Percentiles rank a stretch among this genome's conserved stretches.
Evolutionary conservation across 1,140 invertebrate species (phyloP).

Genomic region (Drosophila sp.): DNA sequence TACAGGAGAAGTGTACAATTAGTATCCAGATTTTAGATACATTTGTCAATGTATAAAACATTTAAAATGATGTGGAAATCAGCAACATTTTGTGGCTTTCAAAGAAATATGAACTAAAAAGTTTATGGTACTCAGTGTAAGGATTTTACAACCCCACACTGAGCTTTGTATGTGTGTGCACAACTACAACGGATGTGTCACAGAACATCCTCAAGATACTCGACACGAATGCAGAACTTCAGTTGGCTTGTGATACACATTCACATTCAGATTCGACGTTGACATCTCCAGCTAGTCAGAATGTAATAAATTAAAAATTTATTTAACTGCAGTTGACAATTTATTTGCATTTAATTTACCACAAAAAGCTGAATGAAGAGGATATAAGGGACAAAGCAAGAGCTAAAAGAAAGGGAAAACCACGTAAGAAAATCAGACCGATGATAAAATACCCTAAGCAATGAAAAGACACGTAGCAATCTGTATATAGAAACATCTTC

Average conservation of each 20-base stretch:
- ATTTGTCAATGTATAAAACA: too few species aligned
- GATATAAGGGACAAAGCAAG: not conserved
- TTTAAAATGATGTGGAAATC: too few species aligned
- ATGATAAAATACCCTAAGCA: too few species aligned
- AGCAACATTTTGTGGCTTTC: not conserved
- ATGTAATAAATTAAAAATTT: conserved; percentile 79
- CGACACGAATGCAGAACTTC: conserved; percentile 15
- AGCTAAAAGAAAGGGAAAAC: conserved; percentile 24
- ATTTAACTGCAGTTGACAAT: conserved; percentile 81
- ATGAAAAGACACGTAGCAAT: too few species aligned
- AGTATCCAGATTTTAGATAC: too few species aligned
- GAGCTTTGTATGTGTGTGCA: not conserved
- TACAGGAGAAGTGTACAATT: too few species aligned
- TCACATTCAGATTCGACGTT: conserved; percentile 23
- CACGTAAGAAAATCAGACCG: too few species aligned
- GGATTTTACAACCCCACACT: not conserved
- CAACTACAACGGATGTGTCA: not conserved
- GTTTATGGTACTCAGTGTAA: not conserved
- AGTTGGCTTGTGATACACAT: conserved; percentile 8
- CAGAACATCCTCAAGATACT: conserved; percentile 11
- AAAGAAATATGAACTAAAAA: not conserved
- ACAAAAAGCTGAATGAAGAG: conserved; percentile 50
- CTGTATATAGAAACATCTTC: too few species aligned
- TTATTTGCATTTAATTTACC: conserved; percentile 81
- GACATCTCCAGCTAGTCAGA: conserved; percentile 58